Conservation (phyloP, 2,888 invertebrate genomes). For the Stramonita haemastoma region DNA sequence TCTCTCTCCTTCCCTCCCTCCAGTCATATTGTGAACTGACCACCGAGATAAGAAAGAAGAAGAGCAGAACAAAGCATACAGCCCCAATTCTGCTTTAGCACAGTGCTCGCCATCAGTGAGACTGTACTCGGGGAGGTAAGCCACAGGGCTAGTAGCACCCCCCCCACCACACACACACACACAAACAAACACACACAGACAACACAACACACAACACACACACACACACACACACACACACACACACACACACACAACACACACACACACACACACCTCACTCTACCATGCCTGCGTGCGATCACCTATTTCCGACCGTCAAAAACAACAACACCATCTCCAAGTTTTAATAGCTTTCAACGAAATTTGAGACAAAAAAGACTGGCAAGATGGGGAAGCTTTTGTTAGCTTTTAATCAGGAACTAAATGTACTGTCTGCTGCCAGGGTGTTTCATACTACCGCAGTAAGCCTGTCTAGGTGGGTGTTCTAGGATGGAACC, state of each 20-base stretch:
- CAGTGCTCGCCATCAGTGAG: too few species aligned
- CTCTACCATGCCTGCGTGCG: conserved; percentile 26
- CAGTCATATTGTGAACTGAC: too few species aligned
- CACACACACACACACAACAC: too few species aligned
- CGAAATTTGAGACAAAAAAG: background rate
- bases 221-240: too few species aligned
- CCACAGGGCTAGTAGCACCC: background rate
- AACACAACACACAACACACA: too few species aligned
- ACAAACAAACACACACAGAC: too few species aligned
- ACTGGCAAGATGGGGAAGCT: background rate
- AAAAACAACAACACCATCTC: conserved; percentile 18
- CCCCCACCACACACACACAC: background rate
- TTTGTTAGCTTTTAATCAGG: conserved; percentile 32
- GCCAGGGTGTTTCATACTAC: background rate
- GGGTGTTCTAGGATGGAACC: background rate
- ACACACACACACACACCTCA: background rate
- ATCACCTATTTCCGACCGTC: conserved; percentile 12
- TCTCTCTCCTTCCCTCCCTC: too few species aligned
- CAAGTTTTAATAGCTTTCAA: conserved; percentile 16
- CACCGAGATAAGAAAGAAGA: background rate
- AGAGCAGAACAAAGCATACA: background rate
- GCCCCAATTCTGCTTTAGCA: background rate
- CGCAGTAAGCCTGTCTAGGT: background rate
- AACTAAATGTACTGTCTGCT: conserved; percentile 11
- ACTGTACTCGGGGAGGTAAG: background rate